Conservation (phyloP, 2,113 vertebrate genomes). For the Neolamprologus sp. region DNA sequence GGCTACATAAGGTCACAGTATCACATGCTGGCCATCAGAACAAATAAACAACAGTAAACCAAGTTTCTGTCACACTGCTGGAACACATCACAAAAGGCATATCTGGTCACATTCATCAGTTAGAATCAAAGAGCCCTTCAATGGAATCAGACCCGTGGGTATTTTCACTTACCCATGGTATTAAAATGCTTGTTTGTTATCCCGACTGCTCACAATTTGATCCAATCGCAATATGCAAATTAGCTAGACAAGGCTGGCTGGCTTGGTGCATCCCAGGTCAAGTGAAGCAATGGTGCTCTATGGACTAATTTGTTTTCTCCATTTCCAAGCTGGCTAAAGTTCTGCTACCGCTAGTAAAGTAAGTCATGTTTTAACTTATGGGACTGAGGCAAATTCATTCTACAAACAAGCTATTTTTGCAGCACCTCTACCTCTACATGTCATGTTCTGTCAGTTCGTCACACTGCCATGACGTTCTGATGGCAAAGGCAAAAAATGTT, state of each 20-base stretch:
- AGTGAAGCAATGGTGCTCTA: background rate
- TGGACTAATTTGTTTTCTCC: background rate
- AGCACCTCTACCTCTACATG: background rate
- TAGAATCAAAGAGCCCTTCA: background rate
- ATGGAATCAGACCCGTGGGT: background rate
- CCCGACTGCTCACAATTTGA: background rate
- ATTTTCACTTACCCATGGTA: background rate
- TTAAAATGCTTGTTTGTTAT: background rate
- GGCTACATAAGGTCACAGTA: background rate
- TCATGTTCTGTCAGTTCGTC: background rate
- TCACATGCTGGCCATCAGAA: background rate
- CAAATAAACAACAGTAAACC: background rate
- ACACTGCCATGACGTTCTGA: background rate
- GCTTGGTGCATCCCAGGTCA: background rate
- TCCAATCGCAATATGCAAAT: background rate
- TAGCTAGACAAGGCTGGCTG: background rate
- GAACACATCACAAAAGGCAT: background rate
- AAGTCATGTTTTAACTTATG: background rate
- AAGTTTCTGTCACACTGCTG: background rate
- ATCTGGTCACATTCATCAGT: background rate
- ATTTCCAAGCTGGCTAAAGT: background rate
- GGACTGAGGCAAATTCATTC: background rate
- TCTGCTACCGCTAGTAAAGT: background rate
- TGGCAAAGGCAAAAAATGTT: background rate
- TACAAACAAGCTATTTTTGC: background rate